These are phyloP conservation scores for Epinephelus cyanopodus DNA, from an alignment of 2,113 vertebrate genomes.

Conservation along the genomic window DNA sequence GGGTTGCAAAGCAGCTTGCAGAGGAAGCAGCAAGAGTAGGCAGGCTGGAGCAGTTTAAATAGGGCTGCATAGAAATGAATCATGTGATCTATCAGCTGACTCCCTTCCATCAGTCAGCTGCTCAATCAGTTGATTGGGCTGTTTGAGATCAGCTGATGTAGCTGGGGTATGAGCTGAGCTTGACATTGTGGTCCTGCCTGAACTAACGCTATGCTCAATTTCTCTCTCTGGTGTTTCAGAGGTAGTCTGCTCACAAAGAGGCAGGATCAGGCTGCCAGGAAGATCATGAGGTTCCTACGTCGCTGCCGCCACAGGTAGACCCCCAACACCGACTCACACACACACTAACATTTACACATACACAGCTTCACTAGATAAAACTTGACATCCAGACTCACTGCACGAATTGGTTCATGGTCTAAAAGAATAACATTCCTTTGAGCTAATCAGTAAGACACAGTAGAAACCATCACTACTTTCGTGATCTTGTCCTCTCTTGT, in stretches of 20 bases:
- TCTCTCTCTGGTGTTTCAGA: constrained; percentile 82
- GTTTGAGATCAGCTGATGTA: too few species aligned
- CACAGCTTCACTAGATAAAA: constrained; percentile 1
- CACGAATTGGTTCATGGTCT: constrained; percentile 5
- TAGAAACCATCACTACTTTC: constrained; percentile 9
- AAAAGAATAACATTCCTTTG: neutral
- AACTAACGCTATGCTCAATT: too few species aligned
- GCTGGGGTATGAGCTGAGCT: too few species aligned
- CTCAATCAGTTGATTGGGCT: too few species aligned
- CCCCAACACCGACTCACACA: constrained; percentile 24
- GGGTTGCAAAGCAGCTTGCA: too few species aligned
- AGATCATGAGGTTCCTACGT: constrained; percentile 99
- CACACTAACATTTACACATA: neutral
- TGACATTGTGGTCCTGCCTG: too few species aligned
- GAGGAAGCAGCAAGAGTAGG: too few species aligned
- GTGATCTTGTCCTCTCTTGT: neutral
- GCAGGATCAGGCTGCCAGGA: constrained; percentile 99
- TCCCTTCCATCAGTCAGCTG: too few species aligned
- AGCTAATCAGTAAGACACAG: constrained; percentile 47
- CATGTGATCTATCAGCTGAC: too few species aligned
- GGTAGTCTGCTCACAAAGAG: constrained; percentile 98
- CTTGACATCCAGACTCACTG: constrained; percentile 11
- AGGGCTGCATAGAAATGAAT: too few species aligned
- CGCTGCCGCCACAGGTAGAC: constrained; percentile 98
- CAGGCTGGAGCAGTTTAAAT: too few species aligned